phyloP scores from a whole-genome alignment of 2,797 vertebrate species.

The Amblyraja radiata region DNA sequence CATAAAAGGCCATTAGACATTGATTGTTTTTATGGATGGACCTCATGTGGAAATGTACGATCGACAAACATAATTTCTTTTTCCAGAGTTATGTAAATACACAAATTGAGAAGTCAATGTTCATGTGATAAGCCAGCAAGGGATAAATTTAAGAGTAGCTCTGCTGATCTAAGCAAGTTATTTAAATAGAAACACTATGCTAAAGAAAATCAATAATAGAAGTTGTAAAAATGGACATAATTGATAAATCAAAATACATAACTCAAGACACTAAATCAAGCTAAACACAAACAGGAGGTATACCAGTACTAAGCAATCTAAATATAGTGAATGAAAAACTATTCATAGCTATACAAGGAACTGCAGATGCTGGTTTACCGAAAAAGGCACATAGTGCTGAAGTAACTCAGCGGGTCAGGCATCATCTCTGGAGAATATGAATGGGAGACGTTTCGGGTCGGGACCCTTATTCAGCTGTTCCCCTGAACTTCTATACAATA shows the following conservation, averaged over 20 bases:
- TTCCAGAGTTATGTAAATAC: background rate
- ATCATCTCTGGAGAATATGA: too few relatives aligned
- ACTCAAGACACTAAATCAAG: background rate
- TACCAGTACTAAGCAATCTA: too few relatives aligned
- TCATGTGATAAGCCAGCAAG: background rate
- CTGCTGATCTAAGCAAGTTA: background rate
- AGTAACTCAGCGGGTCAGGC: too few relatives aligned
- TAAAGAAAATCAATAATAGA: background rate
- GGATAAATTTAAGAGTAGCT: background rate
- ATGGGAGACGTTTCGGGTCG: too few relatives aligned
- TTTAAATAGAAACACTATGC: background rate
- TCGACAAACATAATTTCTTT: background rate
- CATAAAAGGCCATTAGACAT: background rate
- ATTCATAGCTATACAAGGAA: too few relatives aligned
- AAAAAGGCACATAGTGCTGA: too few relatives aligned
- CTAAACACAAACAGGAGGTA: background rate
- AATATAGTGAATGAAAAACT: too few relatives aligned
- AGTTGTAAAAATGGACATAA: background rate
- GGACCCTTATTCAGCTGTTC: too few relatives aligned
- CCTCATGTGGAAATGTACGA: background rate
- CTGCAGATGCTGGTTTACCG: too few relatives aligned
- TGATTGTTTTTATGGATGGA: background rate
- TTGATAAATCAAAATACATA: background rate
- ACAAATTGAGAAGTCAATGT: background rate
- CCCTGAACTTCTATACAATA: too few relatives aligned